Evolutionary conservation across 2,888 invertebrate species (phyloP), one percentile per base, ranked within the genome.

Genomic region (Noctua pronuba): DNA sequence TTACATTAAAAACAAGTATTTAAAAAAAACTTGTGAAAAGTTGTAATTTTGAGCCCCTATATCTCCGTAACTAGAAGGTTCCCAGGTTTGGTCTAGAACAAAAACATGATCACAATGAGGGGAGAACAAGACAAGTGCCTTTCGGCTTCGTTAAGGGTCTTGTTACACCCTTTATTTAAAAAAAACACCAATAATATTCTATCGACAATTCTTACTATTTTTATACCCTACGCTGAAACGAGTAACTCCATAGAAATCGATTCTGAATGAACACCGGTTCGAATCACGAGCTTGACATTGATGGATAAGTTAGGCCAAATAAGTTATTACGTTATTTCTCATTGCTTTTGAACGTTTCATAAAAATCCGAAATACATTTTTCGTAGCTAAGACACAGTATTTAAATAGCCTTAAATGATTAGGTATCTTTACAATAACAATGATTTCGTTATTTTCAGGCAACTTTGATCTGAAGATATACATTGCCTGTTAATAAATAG

Each of bases 271-370:
- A 73, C 44, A 70, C 71, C 70, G 49, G 46, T 71, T 68, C 52
- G 67, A 84, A 87, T 78, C 68, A 80, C 72, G 35, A 67, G 52
- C 46, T 73, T 69, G 85, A 75, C 76, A 73, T 78, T 85, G 82
- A 86, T 87, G 82, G 76, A 86, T 86, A 67, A 71, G 85, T 64
- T 46, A 62, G 46, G 41, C 46, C 18, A 68, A 68, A 58, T 35
- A 55, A 60, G 38, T 41, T 73, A 72, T 65, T 60, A 74, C 28
- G n/a, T 52, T 55, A 49, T 83, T 75, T 49, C 18, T 79, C n/a
- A 55, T 72, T 58, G n/a, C 46, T 73, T 55, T 13, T 24, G 21
- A 41, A 55, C 38, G 31, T 58, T 70, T 80, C 16, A 49, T 68
- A 41, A 24, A 31, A 55, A 66, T 16, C 6, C 7, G 2, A 52